A percentile compares a stretch with the other conserved stretches of the same genome.
Evolutionary conservation across 2,888 invertebrate genomes (phyloP).

Genomic region (Agrilus mali): DNA sequence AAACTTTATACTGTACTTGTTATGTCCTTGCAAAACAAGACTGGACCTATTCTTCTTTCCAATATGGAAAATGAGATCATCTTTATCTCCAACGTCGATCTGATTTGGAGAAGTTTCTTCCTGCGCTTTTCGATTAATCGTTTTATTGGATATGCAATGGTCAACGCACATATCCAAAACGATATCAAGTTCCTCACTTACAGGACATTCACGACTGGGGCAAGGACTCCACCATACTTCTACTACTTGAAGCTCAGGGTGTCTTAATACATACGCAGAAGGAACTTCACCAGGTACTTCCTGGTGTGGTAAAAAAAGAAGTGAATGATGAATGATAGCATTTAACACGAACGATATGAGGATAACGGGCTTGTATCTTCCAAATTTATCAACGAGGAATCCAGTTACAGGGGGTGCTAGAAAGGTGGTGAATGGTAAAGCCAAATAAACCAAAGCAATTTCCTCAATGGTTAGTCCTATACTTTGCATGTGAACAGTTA

Average conservation of each 20-base stretch:
- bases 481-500: constrained; percentile 84
- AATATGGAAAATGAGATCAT: constrained; percentile 44
- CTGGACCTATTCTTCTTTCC: constrained; percentile 25
- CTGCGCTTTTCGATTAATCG: neutral
- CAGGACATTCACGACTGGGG: constrained; percentile 66
- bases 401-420: constrained; percentile 75
- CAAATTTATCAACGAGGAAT: constrained; percentile 75
- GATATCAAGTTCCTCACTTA: constrained; percentile 58
- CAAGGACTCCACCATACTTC: constrained; percentile 81
- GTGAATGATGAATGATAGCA: constrained; percentile 65
- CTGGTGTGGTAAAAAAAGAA: constrained; percentile 67
- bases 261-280: constrained; percentile 61
- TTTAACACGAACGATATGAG: constrained; percentile 64
- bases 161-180: constrained; percentile 60
- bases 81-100: constrained; percentile 38
- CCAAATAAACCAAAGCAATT: constrained; percentile 76
- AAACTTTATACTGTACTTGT: no score
- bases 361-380: constrained; percentile 73
- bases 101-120: constrained; percentile 22
- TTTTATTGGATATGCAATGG: constrained; percentile 48
- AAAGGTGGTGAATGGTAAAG: constrained; percentile 76
- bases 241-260: constrained; percentile 55
- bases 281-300: constrained; percentile 66
- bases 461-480: constrained; percentile 77
- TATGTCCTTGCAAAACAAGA: no score